Conservation (phyloP, 2,113 vertebrate genomes). For the Bubo blakistoni region DNA sequence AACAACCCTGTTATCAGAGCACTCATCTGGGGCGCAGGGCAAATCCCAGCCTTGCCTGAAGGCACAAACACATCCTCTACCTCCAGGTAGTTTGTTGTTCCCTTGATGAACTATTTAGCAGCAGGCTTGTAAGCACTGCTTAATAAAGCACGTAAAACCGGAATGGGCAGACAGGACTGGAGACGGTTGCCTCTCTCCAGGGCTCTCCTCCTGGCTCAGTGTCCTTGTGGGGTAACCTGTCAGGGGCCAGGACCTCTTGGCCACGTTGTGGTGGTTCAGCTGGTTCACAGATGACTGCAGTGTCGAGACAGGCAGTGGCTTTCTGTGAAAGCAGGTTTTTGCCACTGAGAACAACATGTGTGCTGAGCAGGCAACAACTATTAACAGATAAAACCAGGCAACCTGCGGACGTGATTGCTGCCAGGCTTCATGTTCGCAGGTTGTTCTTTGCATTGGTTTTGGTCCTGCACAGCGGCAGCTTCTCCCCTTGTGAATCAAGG, state of each 20-base stretch:
- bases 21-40: not conserved
- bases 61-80: not conserved
- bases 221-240: not conserved
- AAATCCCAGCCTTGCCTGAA: not conserved
- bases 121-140: not conserved
- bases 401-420: not conserved
- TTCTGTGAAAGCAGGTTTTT: not conserved
- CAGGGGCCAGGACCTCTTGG: not conserved
- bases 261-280: rapidly evolving
- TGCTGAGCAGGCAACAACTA: not conserved
- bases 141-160: not conserved
- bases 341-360: not conserved
- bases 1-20: not conserved
- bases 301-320: rapidly evolving
- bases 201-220: not conserved
- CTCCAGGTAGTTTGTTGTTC: not conserved
- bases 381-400: not conserved
- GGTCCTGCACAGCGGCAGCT: not conserved
- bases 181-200: not conserved
- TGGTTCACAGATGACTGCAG: not conserved
- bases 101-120: not conserved
- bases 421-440: not conserved
- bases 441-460: rapidly evolving
- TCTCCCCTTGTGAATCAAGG: not conserved
- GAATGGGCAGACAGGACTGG: not conserved